Evolutionary conservation across 2,797 vertebrate genomes (phyloP), one percentile per base, ranked within the genome.

Genomic region (Mormyrus proboscirostris): DNA sequence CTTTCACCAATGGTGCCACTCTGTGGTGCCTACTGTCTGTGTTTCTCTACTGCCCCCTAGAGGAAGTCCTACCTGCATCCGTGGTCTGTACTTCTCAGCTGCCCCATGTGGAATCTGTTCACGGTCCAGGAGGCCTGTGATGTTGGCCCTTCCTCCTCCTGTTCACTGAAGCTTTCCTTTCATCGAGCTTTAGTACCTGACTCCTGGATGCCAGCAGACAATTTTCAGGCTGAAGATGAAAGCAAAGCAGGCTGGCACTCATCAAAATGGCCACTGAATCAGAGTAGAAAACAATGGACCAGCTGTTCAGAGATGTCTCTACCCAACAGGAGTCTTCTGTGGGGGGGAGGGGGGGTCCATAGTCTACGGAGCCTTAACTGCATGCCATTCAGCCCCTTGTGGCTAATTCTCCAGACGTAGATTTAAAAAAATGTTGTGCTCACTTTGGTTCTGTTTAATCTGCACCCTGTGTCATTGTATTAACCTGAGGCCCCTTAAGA

Each of bases 271-370:
- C 47, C n/a, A 9, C n/a, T 14, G 41, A 84, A 85, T 50, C 22
- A 57, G 38, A 92, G 86, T 86, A 91, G 89, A 19, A 55, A 91
- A 90, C 88, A 91, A 91, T 91, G 91, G 92, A 4, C 62, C 41
- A 33, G 82, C 44, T 85, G 22, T 44, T 85, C 88, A 84, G 69
- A 49, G 79, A 59, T 22, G 76, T 50, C 25, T 57, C 25, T 33
- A 85, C 59, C n/a, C 10, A 25, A 51, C 73, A 16, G 38, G 16
- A 79, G 38, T 19, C 73, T 38, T 51, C 69, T 14, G 38, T 47
- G 16, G 41, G 65, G 49, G 3, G 8, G 44, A 33, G 29, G 22
- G 16, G 41, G 73, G 38, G 38, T 19, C 12, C 33, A 79, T 44
- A 29, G 65, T 38, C 65, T 73, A 38, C 4, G 12, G 65, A 73